Base-by-base conservation (phyloP, 2,888 invertebrate genomes). In the Philereme vetulata region DNA sequence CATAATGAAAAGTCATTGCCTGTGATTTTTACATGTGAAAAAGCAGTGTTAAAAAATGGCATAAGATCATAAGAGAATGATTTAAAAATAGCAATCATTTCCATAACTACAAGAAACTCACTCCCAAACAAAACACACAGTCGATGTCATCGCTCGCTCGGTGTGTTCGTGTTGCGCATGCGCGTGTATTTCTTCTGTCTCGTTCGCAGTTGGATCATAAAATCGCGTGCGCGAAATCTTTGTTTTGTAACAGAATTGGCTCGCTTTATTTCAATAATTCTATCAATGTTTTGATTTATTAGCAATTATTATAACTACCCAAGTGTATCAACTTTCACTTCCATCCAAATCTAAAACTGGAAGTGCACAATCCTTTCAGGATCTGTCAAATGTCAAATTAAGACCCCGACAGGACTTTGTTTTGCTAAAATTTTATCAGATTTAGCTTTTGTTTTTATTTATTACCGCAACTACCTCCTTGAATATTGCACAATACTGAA, bases 371-470 rank as follows among this genome's bases (percentile, higher is more conserved):
- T 36, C n/a, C 9, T 9, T 42, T 52, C 50, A 51, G 59, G 50
- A 54, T 54, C 46, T 60, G 54, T 60, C 59, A 58, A 45, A 33
- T 42, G 21, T 21, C 21, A 21, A 21, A 21, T 1, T 21, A 21
- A 21, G 21, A 21, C 21, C 21, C 7, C 36, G 33, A n/a, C 46
- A 51, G 42, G 50, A 47, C 59, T 59, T 59, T 60, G 59, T 60
- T 60, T 54, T 60, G 59, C 49, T 42, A 42, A 4, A 11, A 34
- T 49, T 45, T 38, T 40, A 52, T 33, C 40, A 48, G 35, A 21
- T 47, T 38, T 5, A 34, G n/a, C 34, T 53, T 45, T 53, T 56
- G 50, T 46, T 50, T 11, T 40, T 21, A 7, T 55, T 36, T 32
- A 44, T 33, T 10, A 42, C 5, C 38, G 38, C 43, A 40, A 32